Percentiles rank a stretch among this genome's conserved stretches.
Conservation (phyloP, 2,113 vertebrate species). For the Todiramphus saurophagus region DNA sequence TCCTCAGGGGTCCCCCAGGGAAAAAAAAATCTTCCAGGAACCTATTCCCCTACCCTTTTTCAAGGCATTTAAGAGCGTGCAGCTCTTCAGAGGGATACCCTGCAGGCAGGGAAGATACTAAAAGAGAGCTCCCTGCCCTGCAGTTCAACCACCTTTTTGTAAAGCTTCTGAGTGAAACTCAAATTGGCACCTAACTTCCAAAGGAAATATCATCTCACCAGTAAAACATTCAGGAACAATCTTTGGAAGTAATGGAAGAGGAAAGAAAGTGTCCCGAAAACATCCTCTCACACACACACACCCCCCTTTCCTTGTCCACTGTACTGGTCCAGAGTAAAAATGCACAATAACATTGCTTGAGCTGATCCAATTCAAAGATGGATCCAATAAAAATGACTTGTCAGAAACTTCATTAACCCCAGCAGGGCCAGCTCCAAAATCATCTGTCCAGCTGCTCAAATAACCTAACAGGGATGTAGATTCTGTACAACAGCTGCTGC, state of each 20-base stretch:
- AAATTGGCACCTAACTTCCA: not conserved
- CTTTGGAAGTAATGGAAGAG: not conserved
- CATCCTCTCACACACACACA: not conserved
- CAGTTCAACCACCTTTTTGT: not conserved
- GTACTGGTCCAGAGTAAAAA: not conserved
- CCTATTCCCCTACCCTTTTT: not conserved
- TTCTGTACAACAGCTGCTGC: not conserved
- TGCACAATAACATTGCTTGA: not conserved
- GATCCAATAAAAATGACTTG: not conserved
- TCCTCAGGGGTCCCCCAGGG: not conserved
- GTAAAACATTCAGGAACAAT: not conserved
- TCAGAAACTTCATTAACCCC: not conserved
- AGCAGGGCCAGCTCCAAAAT: not conserved
- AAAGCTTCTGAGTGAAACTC: not conserved
- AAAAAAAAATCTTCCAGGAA: slow-evolving; percentile 25
- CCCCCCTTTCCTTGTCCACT: not conserved
- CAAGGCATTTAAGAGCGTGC: not conserved
- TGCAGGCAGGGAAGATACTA: not conserved
- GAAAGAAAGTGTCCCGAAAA: not conserved
- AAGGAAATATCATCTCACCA: not conserved
- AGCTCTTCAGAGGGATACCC: not conserved
- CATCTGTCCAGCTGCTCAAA: not conserved
- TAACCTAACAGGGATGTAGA: not conserved
- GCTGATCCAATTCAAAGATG: not conserved
- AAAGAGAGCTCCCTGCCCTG: not conserved